Evolutionary conservation across 92 coral and sea anemone genomes (phyloP), one percentile per base, ranked within the genome.

Genomic region (Zoanthus sociatus): DNA sequence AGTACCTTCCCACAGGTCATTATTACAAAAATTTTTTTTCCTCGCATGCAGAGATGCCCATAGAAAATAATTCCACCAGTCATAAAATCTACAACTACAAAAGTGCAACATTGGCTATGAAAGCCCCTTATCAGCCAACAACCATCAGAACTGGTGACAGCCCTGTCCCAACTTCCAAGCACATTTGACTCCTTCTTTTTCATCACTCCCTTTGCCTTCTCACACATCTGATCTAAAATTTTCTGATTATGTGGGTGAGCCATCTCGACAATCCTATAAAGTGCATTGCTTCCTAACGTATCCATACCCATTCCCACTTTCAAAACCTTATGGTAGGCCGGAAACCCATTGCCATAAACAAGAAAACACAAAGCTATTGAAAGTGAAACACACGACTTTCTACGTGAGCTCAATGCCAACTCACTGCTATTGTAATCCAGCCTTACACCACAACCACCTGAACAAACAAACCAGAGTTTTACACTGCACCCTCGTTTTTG

Each of bases 81-180:
- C 0, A 54, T 54, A 16, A 54, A 1, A 54, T 54, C 61, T 5
- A 54, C 61, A 37, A 73, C 47, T 15, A 78, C 67, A 77, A 87
- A 87, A n/a, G n/a, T n/a, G n/a, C n/a, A n/a, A n/a, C n/a, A n/a
- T n/a, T n/a, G n/a, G n/a, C n/a, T n/a, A n/a, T 54, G 72, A 31
- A 53, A 63, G 18, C 85, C 89, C 72, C 84, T 79, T 18, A 79
- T 79, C 15, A 73, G 72, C 89, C 89, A 86, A 61, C 85, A 86
- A 51, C 89, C 85, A 61, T 75, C 84, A 73, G 83, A 76, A 47
- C 72, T 86, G 50, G 73, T 86, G 31, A 86, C 89, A 53, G 89
- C 89, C 44, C 84, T 75, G n/a, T 60, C 18, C 83, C 72, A 86
- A 56, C 83, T 50, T 37, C 89, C 89, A 3, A 86, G 48, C 68